A percentile compares a stretch with the other conserved stretches of the same genome.
phyloP scores from a whole-genome alignment of 2,797 vertebrate species.

The Melanotaenia boesemani region DNA sequence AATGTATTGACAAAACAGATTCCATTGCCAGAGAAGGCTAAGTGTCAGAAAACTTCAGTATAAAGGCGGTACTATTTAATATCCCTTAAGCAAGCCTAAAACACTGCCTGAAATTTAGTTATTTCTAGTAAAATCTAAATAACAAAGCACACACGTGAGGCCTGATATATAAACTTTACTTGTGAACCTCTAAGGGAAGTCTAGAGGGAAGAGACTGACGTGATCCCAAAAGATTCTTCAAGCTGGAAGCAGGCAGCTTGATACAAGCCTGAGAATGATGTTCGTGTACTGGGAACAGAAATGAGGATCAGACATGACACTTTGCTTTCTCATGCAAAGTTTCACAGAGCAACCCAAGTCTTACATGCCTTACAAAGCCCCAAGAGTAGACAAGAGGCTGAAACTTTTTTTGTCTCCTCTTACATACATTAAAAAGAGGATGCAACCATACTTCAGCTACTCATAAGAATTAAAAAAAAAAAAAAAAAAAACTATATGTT shows the following conservation, averaged over 20 bases:
- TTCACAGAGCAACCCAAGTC: neutral
- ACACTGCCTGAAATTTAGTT: constrained; percentile 12
- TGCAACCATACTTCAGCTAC: neutral
- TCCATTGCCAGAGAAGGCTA: neutral
- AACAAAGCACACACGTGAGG: constrained; percentile 12
- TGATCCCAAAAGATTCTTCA: constrained; percentile 22
- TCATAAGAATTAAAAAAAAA: neutral
- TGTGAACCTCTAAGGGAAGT: constrained; percentile 1
- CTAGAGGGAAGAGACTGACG: constrained; percentile 1
- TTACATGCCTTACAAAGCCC: constrained; percentile 8
- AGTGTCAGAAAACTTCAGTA: constrained; percentile 21
- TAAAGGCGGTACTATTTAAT: constrained; percentile 29
- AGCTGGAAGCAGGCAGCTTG: constrained; percentile 4
- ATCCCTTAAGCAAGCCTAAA: constrained; percentile 10
- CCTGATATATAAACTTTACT: constrained; percentile 12
- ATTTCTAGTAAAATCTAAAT: constrained; percentile 13
- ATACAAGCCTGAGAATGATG: constrained; percentile 14
- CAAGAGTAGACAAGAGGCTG: neutral
- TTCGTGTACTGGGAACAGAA: constrained; percentile 1
- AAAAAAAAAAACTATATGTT: neutral
- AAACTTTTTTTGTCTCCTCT: neutral
- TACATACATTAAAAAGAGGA: neutral
- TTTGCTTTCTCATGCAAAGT: constrained; percentile 23
- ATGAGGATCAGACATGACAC: constrained; percentile 1
- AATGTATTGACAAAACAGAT: constrained; percentile 1